Conservation (phyloP, 1,140 invertebrate genomes). For the Atta cephalotes region DNA sequence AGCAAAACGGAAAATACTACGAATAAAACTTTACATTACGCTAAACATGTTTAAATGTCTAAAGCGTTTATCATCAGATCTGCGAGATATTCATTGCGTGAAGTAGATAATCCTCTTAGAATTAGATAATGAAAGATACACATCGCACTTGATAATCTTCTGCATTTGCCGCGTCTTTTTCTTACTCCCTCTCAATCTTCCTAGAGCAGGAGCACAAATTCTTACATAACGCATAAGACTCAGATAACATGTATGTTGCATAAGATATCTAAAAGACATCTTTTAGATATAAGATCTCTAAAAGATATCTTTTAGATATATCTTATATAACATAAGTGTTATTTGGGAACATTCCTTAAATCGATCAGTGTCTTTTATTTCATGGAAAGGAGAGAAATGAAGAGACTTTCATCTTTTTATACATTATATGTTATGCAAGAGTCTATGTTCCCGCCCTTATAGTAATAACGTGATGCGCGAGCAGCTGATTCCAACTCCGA, state of each 20-base stretch:
- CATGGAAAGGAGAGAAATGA: too few species aligned
- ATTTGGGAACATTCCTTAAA: too few species aligned
- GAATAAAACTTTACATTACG: conserved; percentile 31
- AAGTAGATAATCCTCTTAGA: background rate
- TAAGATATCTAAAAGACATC: too few species aligned
- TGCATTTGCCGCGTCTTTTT: background rate
- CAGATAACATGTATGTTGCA: too few species aligned
- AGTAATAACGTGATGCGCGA: background rate
- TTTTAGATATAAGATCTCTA: too few species aligned
- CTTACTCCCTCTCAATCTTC: background rate
- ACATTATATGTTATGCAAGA: too few species aligned
- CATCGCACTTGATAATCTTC: background rate
- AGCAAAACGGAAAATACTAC: background rate
- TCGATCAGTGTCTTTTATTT: too few species aligned
- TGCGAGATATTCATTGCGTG: background rate
- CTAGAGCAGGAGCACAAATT: too few species aligned
- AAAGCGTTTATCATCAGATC: background rate
- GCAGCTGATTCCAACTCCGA: background rate
- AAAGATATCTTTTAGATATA: too few species aligned
- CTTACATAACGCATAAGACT: too few species aligned
- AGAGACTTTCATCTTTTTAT: too few species aligned
- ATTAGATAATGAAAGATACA: background rate
- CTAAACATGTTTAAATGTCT: background rate
- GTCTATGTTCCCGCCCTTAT: background rate
- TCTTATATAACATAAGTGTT: too few species aligned